These are phyloP conservation scores for Sericinus montela DNA, from an alignment of 2,888 invertebrate genomes.

Conservation along the genomic window DNA sequence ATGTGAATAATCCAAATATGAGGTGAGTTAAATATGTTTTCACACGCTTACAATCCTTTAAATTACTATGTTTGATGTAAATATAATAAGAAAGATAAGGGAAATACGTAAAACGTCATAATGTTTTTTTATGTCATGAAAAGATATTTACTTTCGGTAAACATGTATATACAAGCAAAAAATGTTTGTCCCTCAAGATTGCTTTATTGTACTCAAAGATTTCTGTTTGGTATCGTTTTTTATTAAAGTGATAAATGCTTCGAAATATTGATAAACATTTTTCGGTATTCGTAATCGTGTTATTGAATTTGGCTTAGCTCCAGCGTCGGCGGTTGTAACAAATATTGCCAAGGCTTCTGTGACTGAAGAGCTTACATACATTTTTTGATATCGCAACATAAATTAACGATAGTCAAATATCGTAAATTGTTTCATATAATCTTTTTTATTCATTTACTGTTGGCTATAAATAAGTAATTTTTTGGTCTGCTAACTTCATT, in stretches of 20 bases:
- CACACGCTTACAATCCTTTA: too few relatives aligned
- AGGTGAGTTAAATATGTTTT: too few relatives aligned
- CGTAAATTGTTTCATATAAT: too few relatives aligned
- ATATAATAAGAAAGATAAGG: too few relatives aligned
- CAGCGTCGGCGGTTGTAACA: conserved; percentile 39
- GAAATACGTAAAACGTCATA: too few relatives aligned
- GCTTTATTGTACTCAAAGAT: background rate
- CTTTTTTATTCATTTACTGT: too few relatives aligned
- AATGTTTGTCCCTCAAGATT: background rate
- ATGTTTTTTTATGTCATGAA: too few relatives aligned
- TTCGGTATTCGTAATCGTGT: conserved; percentile 37
- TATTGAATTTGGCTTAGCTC: conserved; percentile 50
- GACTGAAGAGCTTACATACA: conserved; percentile 24
- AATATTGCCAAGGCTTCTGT: conserved; percentile 40
- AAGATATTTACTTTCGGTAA: too few relatives aligned
- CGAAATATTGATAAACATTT: conserved; percentile 30
- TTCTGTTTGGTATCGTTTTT: background rate
- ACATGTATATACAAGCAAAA: background rate
- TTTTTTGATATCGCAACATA: conserved; percentile 14
- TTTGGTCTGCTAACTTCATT: too few relatives aligned
- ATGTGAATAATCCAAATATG: too few relatives aligned
- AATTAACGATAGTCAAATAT: conserved; percentile 4
- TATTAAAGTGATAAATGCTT: conserved; percentile 20
- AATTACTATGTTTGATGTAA: too few relatives aligned
- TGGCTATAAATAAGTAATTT: too few relatives aligned